Evolutionary conservation across 1,140 invertebrate species (phyloP), one percentile per base, ranked within the genome.

Genomic region (Diachasma alloeum): DNA sequence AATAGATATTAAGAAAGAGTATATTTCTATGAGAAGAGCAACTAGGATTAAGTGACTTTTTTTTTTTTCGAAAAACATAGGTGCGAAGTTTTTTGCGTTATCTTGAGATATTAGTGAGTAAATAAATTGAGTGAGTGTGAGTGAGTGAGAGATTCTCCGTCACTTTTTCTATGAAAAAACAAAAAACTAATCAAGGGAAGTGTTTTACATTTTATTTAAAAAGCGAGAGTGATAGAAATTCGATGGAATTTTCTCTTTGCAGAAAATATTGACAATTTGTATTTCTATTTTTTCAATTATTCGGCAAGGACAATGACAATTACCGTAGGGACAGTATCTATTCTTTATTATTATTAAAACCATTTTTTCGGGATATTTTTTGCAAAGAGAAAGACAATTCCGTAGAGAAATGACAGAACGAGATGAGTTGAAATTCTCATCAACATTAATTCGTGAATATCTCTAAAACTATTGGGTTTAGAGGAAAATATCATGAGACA

Each of bases 1-100:
- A 31, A 63, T 63, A 63, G 59, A 31, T 63, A 26, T 59, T 63
- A 63, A 63, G 59, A 63, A 63, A 63, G 59, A 63, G 59, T 63
- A 63, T 63, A 63, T 63, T 63, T 63, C 59, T 63, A 63, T 63
- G 59, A 63, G 24, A 63, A 26, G 24, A 63, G 22, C 59, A 63
- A 63, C 22, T 63, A 63, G 59, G 13, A 26, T 63, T 26, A 63
- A 63, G 24, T 63, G 59, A 63, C 59, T 31, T 8, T 24, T 63
- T 63, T 63, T 48, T 53, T 53, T 19, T 53, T 53, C 48, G 17
- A 53, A 31, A 63, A 26, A 63, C 9, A 63, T 59, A 59, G 53
- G 59, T 63, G 59, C 59, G 59, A 63, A 24, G 11, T 63, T 63
- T 63, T 26, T 42, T 63, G 19, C 59, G 59, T 26, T 63, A 15